These are phyloP conservation scores for Sminthopsis crassicaudata DNA, from an alignment of 2,113 vertebrate genomes.

Conservation along the genomic window DNA sequence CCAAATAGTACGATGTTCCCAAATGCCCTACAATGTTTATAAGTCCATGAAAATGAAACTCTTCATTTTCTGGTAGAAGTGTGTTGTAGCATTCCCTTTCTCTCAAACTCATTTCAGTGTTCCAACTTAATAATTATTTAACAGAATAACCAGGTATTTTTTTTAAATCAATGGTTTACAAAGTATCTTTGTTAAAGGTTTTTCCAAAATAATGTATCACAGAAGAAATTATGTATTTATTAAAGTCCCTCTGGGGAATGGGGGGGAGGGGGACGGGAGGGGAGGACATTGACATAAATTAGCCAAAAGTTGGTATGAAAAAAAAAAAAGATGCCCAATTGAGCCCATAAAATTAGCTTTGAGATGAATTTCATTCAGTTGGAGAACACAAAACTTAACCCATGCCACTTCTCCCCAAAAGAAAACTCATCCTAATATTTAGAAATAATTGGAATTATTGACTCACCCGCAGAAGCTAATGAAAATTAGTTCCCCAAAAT, in stretches of 20 bases:
- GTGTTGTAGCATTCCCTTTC: background rate
- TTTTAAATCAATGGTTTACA: background rate
- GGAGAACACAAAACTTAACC: background rate
- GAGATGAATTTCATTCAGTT: conserved; percentile 12
- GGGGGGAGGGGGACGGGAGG: too few relatives aligned
- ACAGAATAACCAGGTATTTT: background rate
- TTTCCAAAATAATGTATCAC: background rate
- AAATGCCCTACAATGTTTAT: background rate
- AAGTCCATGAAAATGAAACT: background rate
- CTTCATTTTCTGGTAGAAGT: background rate
- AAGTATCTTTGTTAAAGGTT: background rate
- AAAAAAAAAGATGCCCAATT: background rate
- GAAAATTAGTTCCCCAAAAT: conserved; percentile 45
- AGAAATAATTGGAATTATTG: conserved; percentile 44
- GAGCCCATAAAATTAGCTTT: background rate
- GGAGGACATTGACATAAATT: background rate
- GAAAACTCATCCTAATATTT: conserved; percentile 7
- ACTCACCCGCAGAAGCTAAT: conserved; percentile 37
- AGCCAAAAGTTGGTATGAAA: background rate
- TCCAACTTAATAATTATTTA: background rate
- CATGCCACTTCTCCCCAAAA: too few relatives aligned
- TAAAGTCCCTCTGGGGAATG: too few relatives aligned
- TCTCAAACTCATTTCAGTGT: background rate
- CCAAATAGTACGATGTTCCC: background rate
- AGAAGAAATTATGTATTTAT: background rate